These are phyloP conservation scores for Elymnias hypermnestra DNA, from an alignment of 1,140 invertebrate genomes.

Conservation along the genomic window DNA sequence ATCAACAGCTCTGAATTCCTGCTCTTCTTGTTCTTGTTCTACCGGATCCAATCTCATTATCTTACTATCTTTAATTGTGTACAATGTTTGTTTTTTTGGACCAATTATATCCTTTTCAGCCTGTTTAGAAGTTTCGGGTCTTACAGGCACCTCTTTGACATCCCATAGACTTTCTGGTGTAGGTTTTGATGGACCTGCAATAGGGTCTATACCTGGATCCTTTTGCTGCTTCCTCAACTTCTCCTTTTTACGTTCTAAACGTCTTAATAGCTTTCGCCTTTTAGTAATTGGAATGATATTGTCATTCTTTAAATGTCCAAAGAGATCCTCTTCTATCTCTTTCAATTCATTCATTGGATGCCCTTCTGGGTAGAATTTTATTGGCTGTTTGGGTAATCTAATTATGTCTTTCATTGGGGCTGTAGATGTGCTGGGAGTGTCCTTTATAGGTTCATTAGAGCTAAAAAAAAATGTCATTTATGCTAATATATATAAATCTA, in stretches of 20 bases:
- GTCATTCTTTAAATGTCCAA: conserved; percentile 45
- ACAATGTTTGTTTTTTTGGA: conserved; percentile 50
- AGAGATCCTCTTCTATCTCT: conserved; percentile 46
- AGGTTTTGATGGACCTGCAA: conserved; percentile 23
- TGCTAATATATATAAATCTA: neutral
- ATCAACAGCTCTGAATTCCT: conserved; percentile 49
- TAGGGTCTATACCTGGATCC: conserved; percentile 23
- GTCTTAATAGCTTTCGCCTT: conserved; percentile 52
- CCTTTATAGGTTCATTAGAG: conserved; percentile 14
- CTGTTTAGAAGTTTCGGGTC: conserved; percentile 5
- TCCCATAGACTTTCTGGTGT: conserved; percentile 55
- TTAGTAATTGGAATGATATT: conserved; percentile 50
- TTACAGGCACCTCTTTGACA: conserved; percentile 35
- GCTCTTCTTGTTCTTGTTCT: conserved; percentile 14
- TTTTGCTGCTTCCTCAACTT: conserved; percentile 37
- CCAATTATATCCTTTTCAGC: conserved; percentile 12
- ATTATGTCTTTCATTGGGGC: conserved; percentile 22
- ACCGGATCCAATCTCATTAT: conserved; percentile 52
- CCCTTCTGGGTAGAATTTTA: conserved; percentile 45
- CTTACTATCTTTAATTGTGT: conserved; percentile 58
- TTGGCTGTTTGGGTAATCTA: conserved; percentile 26
- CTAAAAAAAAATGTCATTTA: conserved; percentile 13
- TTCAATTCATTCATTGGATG: conserved; percentile 62
- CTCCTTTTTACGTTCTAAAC: conserved; percentile 52
- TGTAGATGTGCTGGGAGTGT: conserved; percentile 35